Evolutionary conservation across 2,888 invertebrate species (phyloP).

Genomic region (Electrophaes corylata): DNA sequence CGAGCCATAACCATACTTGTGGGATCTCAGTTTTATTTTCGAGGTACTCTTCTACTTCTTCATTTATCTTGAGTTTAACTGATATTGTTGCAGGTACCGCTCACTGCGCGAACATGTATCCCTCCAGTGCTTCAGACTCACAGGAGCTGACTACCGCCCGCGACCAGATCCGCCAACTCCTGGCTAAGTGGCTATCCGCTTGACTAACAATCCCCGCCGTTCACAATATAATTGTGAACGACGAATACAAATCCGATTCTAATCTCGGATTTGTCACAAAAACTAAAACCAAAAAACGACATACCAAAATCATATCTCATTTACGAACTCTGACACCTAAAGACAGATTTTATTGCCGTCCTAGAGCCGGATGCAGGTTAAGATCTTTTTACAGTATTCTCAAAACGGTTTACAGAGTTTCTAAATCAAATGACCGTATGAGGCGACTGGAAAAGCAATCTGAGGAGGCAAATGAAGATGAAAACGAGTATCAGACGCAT

Average conservation of each 20-base stretch:
- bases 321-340: background rate
- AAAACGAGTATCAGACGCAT: background rate
- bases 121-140: slow-evolving; percentile 86
- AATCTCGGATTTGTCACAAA: slow-evolving; percentile 14
- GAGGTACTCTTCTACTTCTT: too few relatives aligned
- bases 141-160: slow-evolving; percentile 27
- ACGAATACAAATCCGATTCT: slow-evolving; percentile 8
- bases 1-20: too few relatives aligned
- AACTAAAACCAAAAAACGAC: background rate
- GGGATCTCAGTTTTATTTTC: too few relatives aligned
- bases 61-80: background rate
- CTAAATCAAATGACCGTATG: background rate
- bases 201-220: slow-evolving; percentile 22
- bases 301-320: background rate
- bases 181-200: slow-evolving; percentile 18
- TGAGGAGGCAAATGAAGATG: background rate
- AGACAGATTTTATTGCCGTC: background rate
- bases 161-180: slow-evolving; percentile 8
- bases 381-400: background rate
- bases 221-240: background rate
- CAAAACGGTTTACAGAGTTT: background rate
- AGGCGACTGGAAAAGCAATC: background rate
- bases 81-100: slow-evolving; percentile 88
- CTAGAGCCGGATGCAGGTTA: background rate
- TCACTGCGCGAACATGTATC: slow-evolving; percentile 97